Evolutionary conservation across 2,888 invertebrate genomes (phyloP).

Genomic region (Matsumyia berberina): DNA sequence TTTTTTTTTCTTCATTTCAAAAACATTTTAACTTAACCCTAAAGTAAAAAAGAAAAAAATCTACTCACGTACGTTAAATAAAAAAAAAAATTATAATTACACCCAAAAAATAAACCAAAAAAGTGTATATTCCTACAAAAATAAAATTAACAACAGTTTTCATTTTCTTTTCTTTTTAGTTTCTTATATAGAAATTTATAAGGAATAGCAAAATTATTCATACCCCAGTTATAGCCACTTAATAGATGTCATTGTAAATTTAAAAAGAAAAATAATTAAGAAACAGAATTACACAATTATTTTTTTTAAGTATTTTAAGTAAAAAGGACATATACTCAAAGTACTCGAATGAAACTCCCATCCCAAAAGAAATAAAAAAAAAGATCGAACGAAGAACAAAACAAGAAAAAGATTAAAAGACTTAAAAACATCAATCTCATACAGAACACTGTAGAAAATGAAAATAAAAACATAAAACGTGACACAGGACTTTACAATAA

Average conservation of each 20-base stretch:
- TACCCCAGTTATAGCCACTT: constrained; percentile 64
- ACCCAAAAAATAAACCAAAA: constrained; percentile 15
- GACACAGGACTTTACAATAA: constrained; percentile 50
- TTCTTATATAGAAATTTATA: constrained; percentile 52
- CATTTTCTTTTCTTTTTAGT: constrained; percentile 39
- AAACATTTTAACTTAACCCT: constrained; percentile 13
- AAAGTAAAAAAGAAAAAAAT: constrained; percentile 19
- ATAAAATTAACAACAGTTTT: constrained; percentile 8
- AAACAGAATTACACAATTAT: constrained; percentile 54
- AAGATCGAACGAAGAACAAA: constrained; percentile 35
- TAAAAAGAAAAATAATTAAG: constrained; percentile 36
- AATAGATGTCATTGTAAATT: constrained; percentile 71
- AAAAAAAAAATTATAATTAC: constrained; percentile 25
- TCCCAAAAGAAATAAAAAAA: background rate
- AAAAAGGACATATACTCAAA: constrained; percentile 30
- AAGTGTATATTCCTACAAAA: constrained; percentile 60
- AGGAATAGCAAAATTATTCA: constrained; percentile 50
- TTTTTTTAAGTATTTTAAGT: constrained; percentile 68
- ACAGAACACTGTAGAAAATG: constrained; percentile 9
- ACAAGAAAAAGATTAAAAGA: constrained; percentile 54
- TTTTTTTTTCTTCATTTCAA: constrained; percentile 4
- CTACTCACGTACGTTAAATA: constrained; percentile 44
- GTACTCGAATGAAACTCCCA: constrained; percentile 28
- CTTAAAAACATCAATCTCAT: constrained; percentile 53
- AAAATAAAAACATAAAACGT: constrained; percentile 15